Percentiles rank a stretch among this genome's conserved stretches.
Conservation (phyloP, 2,888 invertebrate species). For the Hirudinaria manillensis region DNA sequence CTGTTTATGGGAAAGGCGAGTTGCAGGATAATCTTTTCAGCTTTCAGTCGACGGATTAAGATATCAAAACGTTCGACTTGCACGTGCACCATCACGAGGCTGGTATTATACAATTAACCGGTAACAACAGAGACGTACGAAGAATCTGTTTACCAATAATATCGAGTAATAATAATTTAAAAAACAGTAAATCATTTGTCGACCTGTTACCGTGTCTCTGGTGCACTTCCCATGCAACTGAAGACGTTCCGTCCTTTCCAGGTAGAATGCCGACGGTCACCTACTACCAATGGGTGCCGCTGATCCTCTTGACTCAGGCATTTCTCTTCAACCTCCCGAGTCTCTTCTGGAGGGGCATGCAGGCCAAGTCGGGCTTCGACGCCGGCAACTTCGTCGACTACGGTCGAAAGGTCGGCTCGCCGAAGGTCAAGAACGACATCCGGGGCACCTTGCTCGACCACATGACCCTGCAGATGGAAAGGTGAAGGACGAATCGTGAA, state of each 20-base stretch:
- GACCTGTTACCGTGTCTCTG: too few species aligned
- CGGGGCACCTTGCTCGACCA: slow-evolving; percentile 24
- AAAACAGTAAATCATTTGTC: too few species aligned
- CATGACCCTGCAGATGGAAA: slow-evolving; percentile 25
- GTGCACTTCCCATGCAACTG: too few species aligned
- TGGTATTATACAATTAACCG: neutral
- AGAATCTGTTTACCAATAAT: too few species aligned
- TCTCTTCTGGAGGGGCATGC: slow-evolving; percentile 35
- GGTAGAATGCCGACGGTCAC: slow-evolving; percentile 38
- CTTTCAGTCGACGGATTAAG: neutral
- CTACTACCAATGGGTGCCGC: slow-evolving; percentile 45
- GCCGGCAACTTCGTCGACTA: slow-evolving; percentile 34
- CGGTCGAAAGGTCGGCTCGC: slow-evolving; percentile 27
- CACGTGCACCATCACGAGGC: too few species aligned
- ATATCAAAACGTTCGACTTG: neutral
- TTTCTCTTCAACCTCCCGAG: slow-evolving; percentile 46
- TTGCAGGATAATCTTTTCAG: neutral
- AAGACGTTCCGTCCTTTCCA: neutral
- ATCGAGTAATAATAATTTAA: too few species aligned
- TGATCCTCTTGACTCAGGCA: slow-evolving; percentile 49
- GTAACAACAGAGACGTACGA: too few species aligned
- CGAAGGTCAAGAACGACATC: slow-evolving; percentile 29
- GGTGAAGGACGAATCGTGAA: neutral
- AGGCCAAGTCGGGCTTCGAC: slow-evolving; percentile 36
- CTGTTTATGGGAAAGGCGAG: slow-evolving; percentile 3